A percentile compares a stretch with the other conserved stretches of the same genome.
Conservation (phyloP, 2,797 vertebrate genomes). For the Morelia viridis region DNA sequence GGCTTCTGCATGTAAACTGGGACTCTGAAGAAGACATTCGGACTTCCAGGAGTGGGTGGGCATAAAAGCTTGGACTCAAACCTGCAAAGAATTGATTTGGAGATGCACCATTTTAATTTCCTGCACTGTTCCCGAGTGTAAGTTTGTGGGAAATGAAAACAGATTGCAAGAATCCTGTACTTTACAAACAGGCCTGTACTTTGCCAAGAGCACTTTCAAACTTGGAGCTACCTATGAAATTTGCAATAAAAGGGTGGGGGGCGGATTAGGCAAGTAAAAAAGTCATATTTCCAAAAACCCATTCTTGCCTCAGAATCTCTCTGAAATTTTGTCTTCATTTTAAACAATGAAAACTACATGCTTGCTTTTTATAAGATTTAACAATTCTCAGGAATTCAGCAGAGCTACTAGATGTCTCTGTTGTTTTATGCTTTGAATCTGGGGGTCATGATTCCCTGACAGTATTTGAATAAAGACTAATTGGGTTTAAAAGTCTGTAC, state of each 20-base stretch:
- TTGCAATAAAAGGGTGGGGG: background rate
- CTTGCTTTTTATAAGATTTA: background rate
- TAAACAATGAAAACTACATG: too few species aligned
- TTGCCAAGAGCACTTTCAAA: background rate
- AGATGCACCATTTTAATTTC: too few species aligned
- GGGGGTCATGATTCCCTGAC: background rate
- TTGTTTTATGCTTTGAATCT: too few species aligned
- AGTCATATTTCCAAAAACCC: background rate
- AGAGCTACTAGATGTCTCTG: background rate
- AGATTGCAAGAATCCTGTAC: too few species aligned
- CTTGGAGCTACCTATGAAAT: background rate
- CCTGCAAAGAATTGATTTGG: too few species aligned
- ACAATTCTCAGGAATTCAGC: background rate
- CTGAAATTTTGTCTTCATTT: background rate
- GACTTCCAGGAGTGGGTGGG: too few species aligned
- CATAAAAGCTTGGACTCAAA: too few species aligned
- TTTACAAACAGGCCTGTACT: background rate
- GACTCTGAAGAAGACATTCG: too few species aligned
- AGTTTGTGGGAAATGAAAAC: too few species aligned
- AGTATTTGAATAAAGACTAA: background rate
- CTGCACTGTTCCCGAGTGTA: too few species aligned
- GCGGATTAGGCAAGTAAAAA: background rate
- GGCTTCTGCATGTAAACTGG: background rate
- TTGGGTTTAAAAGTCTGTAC: background rate
- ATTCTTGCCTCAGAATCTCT: background rate